Evolutionary conservation across 2,113 vertebrate species (phyloP), one percentile per base, ranked within the genome.

Genomic region (Riparia riparia): DNA sequence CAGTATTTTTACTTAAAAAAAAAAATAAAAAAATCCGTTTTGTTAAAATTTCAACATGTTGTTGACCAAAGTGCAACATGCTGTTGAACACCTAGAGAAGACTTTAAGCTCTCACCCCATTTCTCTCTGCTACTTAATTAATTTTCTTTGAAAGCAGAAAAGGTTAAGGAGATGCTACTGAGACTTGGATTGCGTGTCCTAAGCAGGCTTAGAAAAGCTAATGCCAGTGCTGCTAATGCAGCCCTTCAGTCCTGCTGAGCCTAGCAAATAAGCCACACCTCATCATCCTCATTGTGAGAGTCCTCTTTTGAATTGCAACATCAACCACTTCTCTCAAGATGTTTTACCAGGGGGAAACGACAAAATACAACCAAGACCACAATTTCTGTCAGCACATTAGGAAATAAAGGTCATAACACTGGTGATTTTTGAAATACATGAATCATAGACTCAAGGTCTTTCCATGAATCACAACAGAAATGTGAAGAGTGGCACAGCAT

Each of bases 401-500:
- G 74, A 95, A 95, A 94, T 82, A 88, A 95, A 89, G 80, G 86
- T 92, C 83, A 41, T 44, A 84, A 64, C 37, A 44, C 7, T 54
- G 63, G 16, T 76, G 82, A 89, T 82, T 86, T 94, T 90, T 39
- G 58, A 81, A 91, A 50, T 79, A 57, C 0, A 4, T 96, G 86
- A 95, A 82, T 94, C 83, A 96, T 10, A 82, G 58, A 66, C 61
- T 49, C 34, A 51, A 94, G 63, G 42, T 82, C 86, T 91, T 96
- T 95, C 88, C 82, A 85, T 94, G 80, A 96, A 83, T 92, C 88
- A 95, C 50, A 66, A 84, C 18, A 76, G 17, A 96, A 90, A 82
- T 70, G 83, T 51, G 54, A 83, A 25, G 6, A 32, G 49, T 49
- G n/a, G 31, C 17, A 73, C 5, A 50, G 50, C 4, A 4, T 41